Evolutionary conservation across 2,797 vertebrate species (phyloP), one percentile per base, ranked within the genome.

Genomic region (Taenioides sp.): DNA sequence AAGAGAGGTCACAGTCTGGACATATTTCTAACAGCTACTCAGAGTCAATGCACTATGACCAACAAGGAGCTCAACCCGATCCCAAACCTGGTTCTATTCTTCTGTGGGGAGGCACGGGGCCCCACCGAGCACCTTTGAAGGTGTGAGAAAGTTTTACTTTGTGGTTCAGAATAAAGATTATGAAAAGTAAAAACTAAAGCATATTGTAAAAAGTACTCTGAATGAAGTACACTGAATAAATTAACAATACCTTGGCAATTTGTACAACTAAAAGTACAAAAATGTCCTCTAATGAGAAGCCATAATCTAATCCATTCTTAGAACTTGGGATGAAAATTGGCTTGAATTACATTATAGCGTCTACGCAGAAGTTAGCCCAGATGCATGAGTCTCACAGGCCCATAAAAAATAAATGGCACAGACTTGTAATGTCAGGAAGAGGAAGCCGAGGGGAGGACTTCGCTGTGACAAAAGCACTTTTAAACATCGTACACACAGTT

Each of bases 371-470:
- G 43, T 47, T 16, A 4, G 43, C 43, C 43, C 43, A 47, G 43
- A 77, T 9, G 7, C 31, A 78, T 76, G 2, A 79, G 79, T 82
- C 81, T 68, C 59, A 37, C 5, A 63, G 65, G 67, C 75, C 80
- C 86, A 86, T 82, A 88, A 85, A 86, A 27, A 85, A 86, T 83
- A 85, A 77, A 91, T 75, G 72, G 57, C 69, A 71, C 78, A 90
- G 89, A 88, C 73, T 66, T 69, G 80, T 79, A 82, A 73, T 84
- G 87, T 85, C 89, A 89, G 87, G 84, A 55, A 59, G 76, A 80
- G 67, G 61, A 47, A 59, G 27, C 22, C 5, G 52, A 2, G 49
- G n/a, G 60, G 20, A 25, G 18, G 25, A 22, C 50, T 37, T 25
- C 20, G 7, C 57, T 79, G 76, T 76, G 78, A 89, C 86, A 89